These are phyloP conservation scores for Gopherus evgoodei DNA, from an alignment of 2,113 vertebrate species.

Conservation along the genomic window DNA sequence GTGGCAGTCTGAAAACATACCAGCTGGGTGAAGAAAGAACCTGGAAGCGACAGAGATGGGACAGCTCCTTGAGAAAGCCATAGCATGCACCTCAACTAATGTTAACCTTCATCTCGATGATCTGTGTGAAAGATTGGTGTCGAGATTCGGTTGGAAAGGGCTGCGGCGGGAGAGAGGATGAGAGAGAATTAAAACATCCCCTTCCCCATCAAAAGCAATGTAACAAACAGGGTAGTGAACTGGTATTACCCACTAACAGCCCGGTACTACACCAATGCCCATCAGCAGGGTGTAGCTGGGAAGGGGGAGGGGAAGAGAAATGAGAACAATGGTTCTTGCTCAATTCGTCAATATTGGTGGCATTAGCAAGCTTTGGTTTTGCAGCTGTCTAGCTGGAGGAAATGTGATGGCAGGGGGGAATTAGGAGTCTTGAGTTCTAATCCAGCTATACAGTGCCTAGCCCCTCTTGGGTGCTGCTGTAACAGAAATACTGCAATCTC, in stretches of 20 bases:
- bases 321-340: too few relatives aligned
- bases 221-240: neutral
- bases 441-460: neutral
- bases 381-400: neutral
- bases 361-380: neutral
- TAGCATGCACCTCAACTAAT: neutral
- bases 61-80: rapidly evolving
- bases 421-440: neutral
- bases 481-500: too few relatives aligned
- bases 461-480: neutral
- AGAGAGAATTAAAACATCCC: neutral
- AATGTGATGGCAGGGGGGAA: neutral
- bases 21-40: constrained; percentile 80
- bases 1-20: neutral
- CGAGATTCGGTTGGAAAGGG: neutral
- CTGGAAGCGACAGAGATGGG: constrained; percentile 40
- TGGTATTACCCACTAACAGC: neutral
- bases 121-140: neutral
- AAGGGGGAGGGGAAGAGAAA: too few relatives aligned
- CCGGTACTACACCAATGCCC: too few relatives aligned
- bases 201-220: too few relatives aligned
- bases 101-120: neutral
- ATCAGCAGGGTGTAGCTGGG: neutral
- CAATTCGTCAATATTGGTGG: too few relatives aligned
- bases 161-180: rapidly evolving